Conservation (phyloP, 2,113 vertebrate species). For the Ciconia maguari region DNA sequence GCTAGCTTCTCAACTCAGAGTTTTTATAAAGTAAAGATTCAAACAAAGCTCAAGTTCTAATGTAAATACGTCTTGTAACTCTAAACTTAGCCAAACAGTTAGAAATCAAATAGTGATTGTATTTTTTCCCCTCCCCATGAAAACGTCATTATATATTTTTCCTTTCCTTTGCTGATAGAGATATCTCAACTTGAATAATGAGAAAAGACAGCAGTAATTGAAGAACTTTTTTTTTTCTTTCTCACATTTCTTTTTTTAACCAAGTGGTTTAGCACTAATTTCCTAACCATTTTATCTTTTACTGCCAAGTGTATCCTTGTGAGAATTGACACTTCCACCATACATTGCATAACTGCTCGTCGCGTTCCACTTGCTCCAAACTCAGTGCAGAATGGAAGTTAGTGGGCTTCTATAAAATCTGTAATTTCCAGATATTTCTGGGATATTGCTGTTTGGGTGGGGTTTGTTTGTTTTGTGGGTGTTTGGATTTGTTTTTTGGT, state of each 20-base stretch:
- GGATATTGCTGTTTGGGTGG: not conserved
- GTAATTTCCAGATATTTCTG: not conserved
- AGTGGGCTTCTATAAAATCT: not conserved
- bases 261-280: not conserved
- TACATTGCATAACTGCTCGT: not conserved
- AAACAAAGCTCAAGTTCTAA: slow-evolving; percentile 59
- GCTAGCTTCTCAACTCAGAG: slow-evolving; percentile 52
- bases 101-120: not conserved
- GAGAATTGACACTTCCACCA: not conserved
- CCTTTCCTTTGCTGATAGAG: slow-evolving; percentile 26
- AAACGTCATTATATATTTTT: slow-evolving; percentile 28
- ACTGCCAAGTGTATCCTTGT: not conserved
- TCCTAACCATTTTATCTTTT: not conserved
- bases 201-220: not conserved
- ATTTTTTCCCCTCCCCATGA: not conserved
- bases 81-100: slow-evolving; percentile 27
- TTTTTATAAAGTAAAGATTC: slow-evolving; percentile 71
- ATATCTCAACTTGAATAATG: not conserved
- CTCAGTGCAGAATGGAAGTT: not conserved
- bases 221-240: not conserved
- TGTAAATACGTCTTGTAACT: slow-evolving; percentile 60
- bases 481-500: not conserved
- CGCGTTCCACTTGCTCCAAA: not conserved
- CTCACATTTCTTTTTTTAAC: not conserved
- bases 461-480: too few species aligned